Evolutionary conservation across 1,140 invertebrate genomes (phyloP).

Genomic region (Centruroides sculpturatus): DNA sequence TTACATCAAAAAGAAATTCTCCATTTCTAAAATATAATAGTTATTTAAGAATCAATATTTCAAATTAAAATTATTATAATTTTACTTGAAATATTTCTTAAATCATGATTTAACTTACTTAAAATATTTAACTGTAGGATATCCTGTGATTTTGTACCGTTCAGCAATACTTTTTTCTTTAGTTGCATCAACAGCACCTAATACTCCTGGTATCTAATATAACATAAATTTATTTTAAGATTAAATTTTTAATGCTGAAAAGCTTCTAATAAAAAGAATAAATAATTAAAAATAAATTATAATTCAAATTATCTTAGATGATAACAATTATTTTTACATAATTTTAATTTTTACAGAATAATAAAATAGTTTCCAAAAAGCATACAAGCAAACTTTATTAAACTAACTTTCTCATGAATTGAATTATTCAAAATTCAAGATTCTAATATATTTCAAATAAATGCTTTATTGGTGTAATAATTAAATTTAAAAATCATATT

Average conservation of each 20-base stretch:
- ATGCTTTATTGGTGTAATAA: too few species aligned
- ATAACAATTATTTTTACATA: too few species aligned
- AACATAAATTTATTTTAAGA: neutral
- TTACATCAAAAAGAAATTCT: slow-evolving; percentile 55
- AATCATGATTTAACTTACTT: slow-evolving; percentile 28
- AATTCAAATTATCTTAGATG: neutral
- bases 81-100: slow-evolving; percentile 7
- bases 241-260: neutral
- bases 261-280: neutral
- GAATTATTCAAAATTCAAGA: too few species aligned
- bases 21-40: slow-evolving; percentile 34
- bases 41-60: too few species aligned
- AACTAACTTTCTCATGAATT: too few species aligned
- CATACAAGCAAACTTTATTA: too few species aligned
- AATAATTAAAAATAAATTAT: neutral
- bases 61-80: too few species aligned
- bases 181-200: slow-evolving; percentile 71
- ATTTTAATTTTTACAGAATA: too few species aligned
- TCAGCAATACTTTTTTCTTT: slow-evolving; percentile 49
- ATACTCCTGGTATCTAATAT: slow-evolving; percentile 44
- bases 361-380: too few species aligned
- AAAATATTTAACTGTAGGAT: slow-evolving; percentile 70
- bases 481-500: too few species aligned
- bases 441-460: too few species aligned
- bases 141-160: slow-evolving; percentile 58